A percentile compares a stretch with the other conserved stretches of the same genome.
phyloP scores from a whole-genome alignment of 1,140 invertebrate genomes.

The Drosophila hydei region DNA sequence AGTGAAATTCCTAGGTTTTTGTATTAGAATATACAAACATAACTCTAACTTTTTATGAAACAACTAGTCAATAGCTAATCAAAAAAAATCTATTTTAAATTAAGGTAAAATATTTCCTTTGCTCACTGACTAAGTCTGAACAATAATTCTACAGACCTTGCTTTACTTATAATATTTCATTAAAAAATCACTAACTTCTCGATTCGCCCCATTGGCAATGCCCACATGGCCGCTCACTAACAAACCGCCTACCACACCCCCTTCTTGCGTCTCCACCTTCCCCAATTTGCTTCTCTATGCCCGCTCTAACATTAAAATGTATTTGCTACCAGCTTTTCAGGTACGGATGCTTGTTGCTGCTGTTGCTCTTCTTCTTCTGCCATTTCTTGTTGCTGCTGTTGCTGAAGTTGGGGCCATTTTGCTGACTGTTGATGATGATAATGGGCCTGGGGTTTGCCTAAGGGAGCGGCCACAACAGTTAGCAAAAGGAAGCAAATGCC shows the following conservation, averaged over 20 bases:
- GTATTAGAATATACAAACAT: too few species aligned
- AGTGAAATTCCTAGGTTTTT: too few species aligned
- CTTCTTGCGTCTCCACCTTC: too few species aligned
- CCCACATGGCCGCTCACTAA: constrained; percentile 20
- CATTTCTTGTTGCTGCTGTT: constrained; percentile 47
- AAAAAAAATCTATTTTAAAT: too few species aligned
- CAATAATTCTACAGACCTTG: too few species aligned
- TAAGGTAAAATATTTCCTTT: too few species aligned
- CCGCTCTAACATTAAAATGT: constrained; percentile 2
- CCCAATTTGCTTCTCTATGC: too few species aligned
- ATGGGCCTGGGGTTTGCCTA: constrained; percentile 58
- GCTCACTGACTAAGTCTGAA: too few species aligned
- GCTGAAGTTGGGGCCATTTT: constrained; percentile 65
- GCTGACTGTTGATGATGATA: constrained; percentile 81
- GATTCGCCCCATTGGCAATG: constrained; percentile 28
- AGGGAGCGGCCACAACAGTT: not conserved
- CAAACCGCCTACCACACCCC: not conserved
- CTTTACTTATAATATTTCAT: too few species aligned
- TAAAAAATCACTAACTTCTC: constrained; percentile 24
- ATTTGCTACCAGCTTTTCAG: constrained; percentile 57
- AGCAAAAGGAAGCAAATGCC: constrained; percentile 26
- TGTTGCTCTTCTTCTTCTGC: constrained; percentile 3
- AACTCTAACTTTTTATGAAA: too few species aligned
- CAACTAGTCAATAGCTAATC: too few species aligned
- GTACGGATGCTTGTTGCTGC: constrained; percentile 67